These are phyloP conservation scores for Clarias pachynema DNA, from an alignment of 2,797 vertebrate genomes.

Conservation along the genomic window DNA sequence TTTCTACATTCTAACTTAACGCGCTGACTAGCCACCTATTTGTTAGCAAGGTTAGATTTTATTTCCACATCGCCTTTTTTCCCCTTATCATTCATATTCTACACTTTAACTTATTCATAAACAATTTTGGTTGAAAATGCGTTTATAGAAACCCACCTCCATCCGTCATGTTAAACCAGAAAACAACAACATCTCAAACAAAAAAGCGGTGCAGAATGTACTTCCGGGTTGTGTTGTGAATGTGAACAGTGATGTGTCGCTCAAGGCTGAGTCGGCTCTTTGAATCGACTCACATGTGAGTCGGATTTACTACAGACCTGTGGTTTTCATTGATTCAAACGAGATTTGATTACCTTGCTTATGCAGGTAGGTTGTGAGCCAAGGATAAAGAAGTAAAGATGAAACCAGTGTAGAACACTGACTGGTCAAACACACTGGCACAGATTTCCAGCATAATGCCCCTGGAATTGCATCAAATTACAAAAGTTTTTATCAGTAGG, in stretches of 20 bases:
- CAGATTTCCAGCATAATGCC: background rate
- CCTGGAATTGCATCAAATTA: background rate
- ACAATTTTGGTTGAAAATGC: background rate
- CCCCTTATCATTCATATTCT: background rate
- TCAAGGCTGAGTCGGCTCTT: background rate
- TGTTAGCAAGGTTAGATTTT: background rate
- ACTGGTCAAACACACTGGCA: background rate
- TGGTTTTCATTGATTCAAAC: background rate
- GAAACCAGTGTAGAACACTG: background rate
- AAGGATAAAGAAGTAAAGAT: background rate
- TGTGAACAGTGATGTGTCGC: background rate
- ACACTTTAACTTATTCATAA: background rate
- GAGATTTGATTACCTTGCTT: background rate
- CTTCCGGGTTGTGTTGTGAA: constrained; percentile 37
- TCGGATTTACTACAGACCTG: background rate
- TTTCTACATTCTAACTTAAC: background rate
- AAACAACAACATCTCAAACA: constrained; percentile 27
- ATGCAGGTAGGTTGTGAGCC: background rate
- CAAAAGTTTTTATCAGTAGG: background rate
- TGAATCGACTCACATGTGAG: background rate
- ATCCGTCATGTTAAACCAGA: constrained; percentile 19
- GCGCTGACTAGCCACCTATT: background rate
- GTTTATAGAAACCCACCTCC: constrained; percentile 11
- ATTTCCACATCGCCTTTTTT: background rate
- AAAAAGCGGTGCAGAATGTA: constrained; percentile 21